Conservation (phyloP, 2,113 vertebrate species). For the Sylvilagus bachmani region DNA sequence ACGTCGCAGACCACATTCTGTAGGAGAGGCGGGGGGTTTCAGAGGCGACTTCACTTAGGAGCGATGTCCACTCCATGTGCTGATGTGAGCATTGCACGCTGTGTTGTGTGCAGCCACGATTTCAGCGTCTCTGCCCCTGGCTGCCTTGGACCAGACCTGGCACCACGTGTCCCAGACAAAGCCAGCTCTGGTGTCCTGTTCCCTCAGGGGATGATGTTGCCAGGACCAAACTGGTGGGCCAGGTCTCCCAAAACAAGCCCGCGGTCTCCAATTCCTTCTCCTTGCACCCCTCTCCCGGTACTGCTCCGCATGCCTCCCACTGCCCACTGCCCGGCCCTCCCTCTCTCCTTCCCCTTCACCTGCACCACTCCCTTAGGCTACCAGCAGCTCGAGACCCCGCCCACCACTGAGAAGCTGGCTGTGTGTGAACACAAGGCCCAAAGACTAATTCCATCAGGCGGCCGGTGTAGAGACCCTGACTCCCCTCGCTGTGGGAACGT, state of each 20-base stretch:
- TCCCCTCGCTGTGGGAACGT: not conserved
- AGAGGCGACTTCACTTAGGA: not conserved
- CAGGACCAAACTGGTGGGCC: not conserved
- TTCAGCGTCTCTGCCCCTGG: no score
- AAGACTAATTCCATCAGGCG: not conserved
- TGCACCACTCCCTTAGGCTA: not conserved
- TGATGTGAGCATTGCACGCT: not conserved
- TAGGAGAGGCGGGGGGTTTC: not conserved
- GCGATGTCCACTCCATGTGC: not conserved
- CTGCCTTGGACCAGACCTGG: not conserved
- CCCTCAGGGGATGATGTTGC: not conserved
- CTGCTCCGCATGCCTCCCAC: no score
- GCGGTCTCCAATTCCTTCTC: not conserved
- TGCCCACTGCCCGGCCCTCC: no score
- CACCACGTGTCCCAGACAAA: rapidly evolving
- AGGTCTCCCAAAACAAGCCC: not conserved
- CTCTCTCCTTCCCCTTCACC: not conserved
- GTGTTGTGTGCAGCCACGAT: not conserved
- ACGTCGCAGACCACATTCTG: not conserved
- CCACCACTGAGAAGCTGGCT: not conserved
- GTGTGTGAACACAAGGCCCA: not conserved
- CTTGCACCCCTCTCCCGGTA: no score
- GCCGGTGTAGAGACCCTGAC: not conserved
- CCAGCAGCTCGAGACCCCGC: not conserved
- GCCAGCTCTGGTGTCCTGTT: not conserved